Evolutionary conservation across 2,888 invertebrate species (phyloP), one percentile per base, ranked within the genome.

Genomic region (Orthosia incerta): DNA sequence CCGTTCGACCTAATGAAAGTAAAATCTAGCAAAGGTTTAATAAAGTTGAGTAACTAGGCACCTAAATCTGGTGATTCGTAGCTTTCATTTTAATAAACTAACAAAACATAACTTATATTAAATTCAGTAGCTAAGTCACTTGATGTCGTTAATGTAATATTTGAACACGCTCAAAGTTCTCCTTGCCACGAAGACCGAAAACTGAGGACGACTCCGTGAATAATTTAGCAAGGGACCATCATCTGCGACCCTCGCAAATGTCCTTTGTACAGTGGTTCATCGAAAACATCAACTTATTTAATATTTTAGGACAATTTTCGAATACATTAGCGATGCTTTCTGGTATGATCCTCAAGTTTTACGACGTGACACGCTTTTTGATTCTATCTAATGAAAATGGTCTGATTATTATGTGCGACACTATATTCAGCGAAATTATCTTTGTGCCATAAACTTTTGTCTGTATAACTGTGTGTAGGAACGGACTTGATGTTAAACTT

Each of bases 401-500:
- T 69, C 55, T 50, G n/a, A 50, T 56, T 45, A 62, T 50, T 51
- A 59, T 55, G 48, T 68, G 53, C 59, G 59, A 69, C 61, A 48
- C 39, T 57, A 46, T 57, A 50, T 56, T 53, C 45, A 64, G 55
- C 53, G 50, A 48, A 57, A 16, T 60, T 56, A 64, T 60, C 12
- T 63, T 20, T 46, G 46, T 59, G 20, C 51, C 55, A 39, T 75
- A n/a, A 79, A 60, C 55, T 50, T 5, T 46, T 39, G 18, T 74
- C 20, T 56, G 31, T 77, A 55, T 59, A 56, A 60, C 46, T 71
- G 60, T 71, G 63, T 63, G 68, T 56, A 79, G 82, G 85, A 86
- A 81, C 66, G 82, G 75, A 84, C 85, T 84, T 84, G 82, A 86
- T 84, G 74, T 80, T 71, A 67, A 55, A 71, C 39, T 71, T 65